These are phyloP conservation scores for Conus ventricosus DNA, from an alignment of 1,140 invertebrate genomes.

Conservation along the genomic window DNA sequence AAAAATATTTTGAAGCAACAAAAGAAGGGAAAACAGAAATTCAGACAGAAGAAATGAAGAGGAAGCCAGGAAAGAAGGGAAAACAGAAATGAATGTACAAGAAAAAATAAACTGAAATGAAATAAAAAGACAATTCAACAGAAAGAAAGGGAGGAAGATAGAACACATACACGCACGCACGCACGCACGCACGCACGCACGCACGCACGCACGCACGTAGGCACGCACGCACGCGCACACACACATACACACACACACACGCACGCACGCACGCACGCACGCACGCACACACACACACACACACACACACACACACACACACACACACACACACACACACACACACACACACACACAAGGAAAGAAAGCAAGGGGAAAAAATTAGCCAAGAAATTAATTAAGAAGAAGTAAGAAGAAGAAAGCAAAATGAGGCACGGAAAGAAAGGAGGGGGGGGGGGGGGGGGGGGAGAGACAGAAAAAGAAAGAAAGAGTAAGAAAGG, in stretches of 20 bases:
- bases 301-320: background rate
- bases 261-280: background rate
- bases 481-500: background rate
- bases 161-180: slow-evolving; percentile 4
- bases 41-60: background rate
- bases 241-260: background rate
- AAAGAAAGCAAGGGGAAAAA: background rate
- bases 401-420: too few species aligned
- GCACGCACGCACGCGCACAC: background rate
- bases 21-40: too few species aligned
- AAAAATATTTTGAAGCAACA: too few species aligned
- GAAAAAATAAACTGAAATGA: background rate
- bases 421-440: background rate
- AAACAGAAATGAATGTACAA: background rate
- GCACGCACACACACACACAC: background rate
- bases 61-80: background rate
- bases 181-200: background rate
- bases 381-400: background rate
- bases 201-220: background rate
- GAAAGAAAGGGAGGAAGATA: too few species aligned
- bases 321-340: background rate
- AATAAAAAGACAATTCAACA: too few species aligned
- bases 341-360: background rate
- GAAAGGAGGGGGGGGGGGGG: background rate
- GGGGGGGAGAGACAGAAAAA: too few species aligned